Conservation (phyloP, 2,113 vertebrate genomes). For the Marmota flaviventris region DNA sequence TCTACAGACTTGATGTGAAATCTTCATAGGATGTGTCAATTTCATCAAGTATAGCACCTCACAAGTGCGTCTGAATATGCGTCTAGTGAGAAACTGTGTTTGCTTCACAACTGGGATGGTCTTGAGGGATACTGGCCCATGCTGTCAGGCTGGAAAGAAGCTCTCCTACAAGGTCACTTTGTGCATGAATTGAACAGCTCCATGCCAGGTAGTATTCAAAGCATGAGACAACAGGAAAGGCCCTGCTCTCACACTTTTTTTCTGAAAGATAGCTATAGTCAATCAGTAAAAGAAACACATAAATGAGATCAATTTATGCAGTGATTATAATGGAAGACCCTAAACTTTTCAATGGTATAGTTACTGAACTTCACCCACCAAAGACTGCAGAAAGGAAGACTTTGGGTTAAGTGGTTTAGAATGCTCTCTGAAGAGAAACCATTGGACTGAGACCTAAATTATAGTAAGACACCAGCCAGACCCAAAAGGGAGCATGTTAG, state of each 20-base stretch:
- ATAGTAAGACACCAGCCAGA: not conserved
- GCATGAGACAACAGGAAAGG: not conserved
- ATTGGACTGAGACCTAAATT: not conserved
- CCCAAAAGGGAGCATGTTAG: not conserved
- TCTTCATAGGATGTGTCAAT: not conserved
- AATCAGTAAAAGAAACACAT: not conserved
- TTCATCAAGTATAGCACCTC: not conserved
- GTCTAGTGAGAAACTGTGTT: not conserved
- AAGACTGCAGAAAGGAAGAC: not conserved
- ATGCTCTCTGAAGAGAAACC: conserved; percentile 14
- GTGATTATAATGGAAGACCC: not conserved
- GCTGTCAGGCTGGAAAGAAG: not conserved
- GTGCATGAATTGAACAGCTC: not conserved
- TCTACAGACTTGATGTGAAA: conserved; percentile 7
- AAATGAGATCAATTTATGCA: not conserved
- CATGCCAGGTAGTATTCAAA: not conserved
- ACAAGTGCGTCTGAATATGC: not conserved
- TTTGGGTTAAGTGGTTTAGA: not conserved
- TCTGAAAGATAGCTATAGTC: not conserved
- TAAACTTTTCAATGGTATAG: not conserved
- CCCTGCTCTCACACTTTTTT: not conserved
- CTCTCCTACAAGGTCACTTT: not conserved
- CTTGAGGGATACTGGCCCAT: not conserved
- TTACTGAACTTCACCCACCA: not conserved
- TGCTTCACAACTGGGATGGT: not conserved